Conservation (phyloP, 2,888 invertebrate genomes). For the Ophonus ardosiacus region DNA sequence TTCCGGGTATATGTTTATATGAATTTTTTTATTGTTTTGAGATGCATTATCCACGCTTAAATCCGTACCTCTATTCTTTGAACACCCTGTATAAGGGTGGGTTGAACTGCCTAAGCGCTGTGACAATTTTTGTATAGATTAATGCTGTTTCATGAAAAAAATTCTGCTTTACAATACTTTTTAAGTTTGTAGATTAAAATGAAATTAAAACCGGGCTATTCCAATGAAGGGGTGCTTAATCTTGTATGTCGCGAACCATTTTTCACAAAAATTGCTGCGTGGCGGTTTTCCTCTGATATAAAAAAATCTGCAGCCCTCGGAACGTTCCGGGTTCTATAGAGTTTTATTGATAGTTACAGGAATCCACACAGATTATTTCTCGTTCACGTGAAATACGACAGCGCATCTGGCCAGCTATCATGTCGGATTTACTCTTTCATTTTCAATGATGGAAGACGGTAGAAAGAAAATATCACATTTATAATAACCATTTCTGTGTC, state of each 20-base stretch:
- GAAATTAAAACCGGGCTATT: not conserved
- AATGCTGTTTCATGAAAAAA: no score
- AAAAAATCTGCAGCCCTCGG: not conserved
- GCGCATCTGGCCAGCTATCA: not conserved
- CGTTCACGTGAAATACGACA: not conserved
- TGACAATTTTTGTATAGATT: no score
- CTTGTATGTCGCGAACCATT: conserved; percentile 12
- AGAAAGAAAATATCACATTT: no score
- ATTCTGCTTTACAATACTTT: not conserved
- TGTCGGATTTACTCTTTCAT: not conserved
- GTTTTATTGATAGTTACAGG: conserved; percentile 17
- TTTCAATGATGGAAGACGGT: no score
- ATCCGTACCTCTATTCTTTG: no score
- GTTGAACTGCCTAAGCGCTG: no score
- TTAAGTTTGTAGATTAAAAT: not conserved
- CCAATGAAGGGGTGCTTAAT: not conserved
- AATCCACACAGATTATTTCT: not conserved
- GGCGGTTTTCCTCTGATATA: conserved; percentile 4
- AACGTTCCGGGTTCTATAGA: not conserved
- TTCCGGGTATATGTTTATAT: no score
- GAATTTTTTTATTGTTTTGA: no score
- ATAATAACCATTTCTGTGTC: no score
- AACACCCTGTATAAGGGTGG: no score
- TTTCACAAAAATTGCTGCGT: conserved; percentile 20
- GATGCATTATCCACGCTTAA: no score